Evolutionary conservation across 30 jellyfish, hydroid and myxozoan genomes (phyloP).

Genomic region (Rhopilema esculentum): DNA sequence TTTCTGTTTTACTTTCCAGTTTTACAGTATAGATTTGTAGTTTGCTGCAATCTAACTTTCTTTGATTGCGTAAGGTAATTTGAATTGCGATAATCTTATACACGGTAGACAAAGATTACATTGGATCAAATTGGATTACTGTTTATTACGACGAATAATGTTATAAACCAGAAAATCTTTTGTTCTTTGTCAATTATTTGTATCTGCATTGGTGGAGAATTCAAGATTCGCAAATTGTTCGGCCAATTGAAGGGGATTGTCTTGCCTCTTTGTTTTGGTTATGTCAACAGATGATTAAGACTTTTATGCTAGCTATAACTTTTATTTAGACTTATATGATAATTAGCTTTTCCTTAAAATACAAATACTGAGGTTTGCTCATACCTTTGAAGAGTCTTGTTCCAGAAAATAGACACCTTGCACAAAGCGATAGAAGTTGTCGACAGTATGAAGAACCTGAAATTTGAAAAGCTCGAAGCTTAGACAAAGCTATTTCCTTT

Average conservation of each 20-base stretch:
- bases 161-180: neutral
- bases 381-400: too few species aligned
- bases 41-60: neutral
- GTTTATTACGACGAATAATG: neutral
- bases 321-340: too few species aligned
- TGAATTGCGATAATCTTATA: neutral
- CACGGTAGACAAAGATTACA: neutral
- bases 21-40: neutral
- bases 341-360: too few species aligned
- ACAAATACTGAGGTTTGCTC: too few species aligned
- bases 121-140: neutral
- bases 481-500: too few species aligned
- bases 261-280: neutral
- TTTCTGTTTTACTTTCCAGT: neutral
- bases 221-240: neutral
- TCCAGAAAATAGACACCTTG: too few species aligned
- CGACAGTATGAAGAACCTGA: too few species aligned
- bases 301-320: too few species aligned
- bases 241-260: neutral
- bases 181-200: slow-evolving; percentile 46
- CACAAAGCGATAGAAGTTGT: too few species aligned
- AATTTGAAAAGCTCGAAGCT: too few species aligned
- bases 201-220: neutral
- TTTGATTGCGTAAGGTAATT: neutral
- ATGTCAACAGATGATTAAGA: neutral